phyloP scores from a whole-genome alignment of 2,113 vertebrate genomes.

The Tricholaema leucomelas region DNA sequence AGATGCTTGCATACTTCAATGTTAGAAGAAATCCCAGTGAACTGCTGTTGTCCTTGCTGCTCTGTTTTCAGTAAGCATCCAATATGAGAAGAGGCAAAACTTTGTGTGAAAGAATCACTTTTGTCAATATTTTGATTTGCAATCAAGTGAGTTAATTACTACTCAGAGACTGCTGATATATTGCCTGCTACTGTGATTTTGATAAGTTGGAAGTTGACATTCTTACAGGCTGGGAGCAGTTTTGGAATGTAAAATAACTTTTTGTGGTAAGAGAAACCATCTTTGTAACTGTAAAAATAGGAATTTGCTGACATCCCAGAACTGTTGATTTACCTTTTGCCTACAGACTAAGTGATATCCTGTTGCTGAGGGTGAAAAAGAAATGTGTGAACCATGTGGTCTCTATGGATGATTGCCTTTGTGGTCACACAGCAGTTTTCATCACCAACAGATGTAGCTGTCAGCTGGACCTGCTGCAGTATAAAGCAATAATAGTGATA shows the following conservation, averaged over 20 bases:
- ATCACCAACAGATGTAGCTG: not conserved
- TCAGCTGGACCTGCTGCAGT: not conserved
- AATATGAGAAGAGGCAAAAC: not conserved
- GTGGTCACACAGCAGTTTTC: not conserved
- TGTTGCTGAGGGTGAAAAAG: not conserved
- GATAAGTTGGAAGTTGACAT: not conserved
- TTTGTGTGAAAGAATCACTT: not conserved
- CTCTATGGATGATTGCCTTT: not conserved
- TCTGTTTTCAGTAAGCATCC: slow-evolving; percentile 9
- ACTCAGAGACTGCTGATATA: not conserved
- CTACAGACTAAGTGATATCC: not conserved
- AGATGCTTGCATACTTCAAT: slow-evolving; percentile 50
- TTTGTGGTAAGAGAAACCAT: not conserved
- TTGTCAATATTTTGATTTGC: not conserved
- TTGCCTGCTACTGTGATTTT: not conserved
- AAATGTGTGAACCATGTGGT: not conserved
- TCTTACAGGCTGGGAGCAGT: not conserved
- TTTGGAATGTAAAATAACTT: not conserved
- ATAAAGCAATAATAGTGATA: not conserved
- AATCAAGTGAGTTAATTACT: not conserved
- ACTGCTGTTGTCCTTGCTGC: not conserved
- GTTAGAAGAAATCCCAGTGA: not conserved
- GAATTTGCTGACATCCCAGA: not conserved
- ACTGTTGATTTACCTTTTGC: not conserved
- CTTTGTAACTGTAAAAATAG: not conserved